Percentiles rank a stretch among this genome's conserved stretches.
Conservation (phyloP, 2,797 vertebrate species). For the Cephalopachus bancanus region DNA sequence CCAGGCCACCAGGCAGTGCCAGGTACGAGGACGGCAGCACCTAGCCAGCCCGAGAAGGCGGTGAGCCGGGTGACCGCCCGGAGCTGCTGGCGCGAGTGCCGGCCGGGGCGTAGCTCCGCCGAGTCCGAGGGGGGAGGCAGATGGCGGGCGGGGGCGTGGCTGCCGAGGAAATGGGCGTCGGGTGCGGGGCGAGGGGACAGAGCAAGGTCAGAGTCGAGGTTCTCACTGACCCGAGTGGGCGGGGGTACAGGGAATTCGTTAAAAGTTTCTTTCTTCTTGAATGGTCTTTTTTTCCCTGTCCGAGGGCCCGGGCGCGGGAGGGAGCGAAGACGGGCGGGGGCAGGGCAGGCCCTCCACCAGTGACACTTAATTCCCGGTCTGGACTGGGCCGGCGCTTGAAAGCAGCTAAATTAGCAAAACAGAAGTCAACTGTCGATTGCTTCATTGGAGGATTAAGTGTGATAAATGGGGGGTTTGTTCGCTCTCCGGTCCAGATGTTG, state of each 20-base stretch:
- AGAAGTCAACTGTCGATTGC: constrained; percentile 96
- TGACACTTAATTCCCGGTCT: constrained; percentile 88
- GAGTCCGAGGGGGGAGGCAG: not conserved
- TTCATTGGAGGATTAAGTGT: constrained; percentile 96
- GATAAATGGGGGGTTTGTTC: constrained; percentile 99
- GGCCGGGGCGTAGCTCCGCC: not conserved
- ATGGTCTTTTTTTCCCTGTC: constrained; percentile 34
- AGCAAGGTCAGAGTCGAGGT: constrained; percentile 65
- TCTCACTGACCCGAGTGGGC: constrained; percentile 59
- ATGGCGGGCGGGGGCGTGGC: not conserved
- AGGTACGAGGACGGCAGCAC: constrained; percentile 10
- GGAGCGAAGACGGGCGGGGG: constrained; percentile 50
- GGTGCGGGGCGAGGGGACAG: constrained; percentile 40
- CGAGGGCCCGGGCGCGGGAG: not conserved
- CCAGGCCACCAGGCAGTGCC: constrained; percentile 14
- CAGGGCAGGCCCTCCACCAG: constrained; percentile 82
- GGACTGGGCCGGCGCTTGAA: constrained; percentile 89
- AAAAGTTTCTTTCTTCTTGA: constrained; percentile 74
- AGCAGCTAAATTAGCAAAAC: constrained; percentile 94
- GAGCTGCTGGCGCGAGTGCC: not conserved
- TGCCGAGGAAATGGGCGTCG: constrained; percentile 56
- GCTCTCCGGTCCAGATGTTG: constrained; percentile 99
- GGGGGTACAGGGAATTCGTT: constrained; percentile 67
- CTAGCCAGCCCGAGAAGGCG: not conserved
- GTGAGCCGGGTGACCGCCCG: not conserved